Conservation (phyloP, 2,113 vertebrate species). For the Caracal caracal region DNA sequence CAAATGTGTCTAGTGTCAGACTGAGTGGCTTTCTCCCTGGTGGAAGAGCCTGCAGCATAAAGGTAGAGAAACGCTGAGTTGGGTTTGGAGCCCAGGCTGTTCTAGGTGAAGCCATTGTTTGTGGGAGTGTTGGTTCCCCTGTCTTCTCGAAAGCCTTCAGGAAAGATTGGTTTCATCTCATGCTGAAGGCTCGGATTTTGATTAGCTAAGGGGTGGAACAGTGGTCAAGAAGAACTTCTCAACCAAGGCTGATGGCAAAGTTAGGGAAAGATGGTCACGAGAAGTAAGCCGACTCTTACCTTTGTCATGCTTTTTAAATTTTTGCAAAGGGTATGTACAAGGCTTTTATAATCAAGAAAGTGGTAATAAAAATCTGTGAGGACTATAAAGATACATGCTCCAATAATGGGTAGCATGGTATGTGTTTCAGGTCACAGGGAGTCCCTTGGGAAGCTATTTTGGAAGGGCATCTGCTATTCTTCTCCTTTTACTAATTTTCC, state of each 20-base stretch:
- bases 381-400: neutral
- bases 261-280: neutral
- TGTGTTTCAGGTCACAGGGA: neutral
- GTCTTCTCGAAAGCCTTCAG: neutral
- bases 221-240: neutral
- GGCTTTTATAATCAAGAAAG: neutral
- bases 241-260: neutral
- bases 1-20: neutral
- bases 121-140: neutral
- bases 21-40: neutral
- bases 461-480: neutral
- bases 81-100: neutral
- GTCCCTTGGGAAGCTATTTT: neutral
- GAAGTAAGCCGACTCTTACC: neutral
- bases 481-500: neutral
- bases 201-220: neutral
- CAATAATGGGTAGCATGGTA: neutral
- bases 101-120: neutral
- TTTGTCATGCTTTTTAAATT: neutral
- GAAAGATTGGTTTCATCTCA: neutral
- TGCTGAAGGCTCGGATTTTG: neutral
- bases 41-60: neutral
- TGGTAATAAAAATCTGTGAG: neutral
- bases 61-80: neutral
- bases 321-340: neutral